Evolutionary conservation across 2,113 vertebrate species (phyloP), one percentile per base, ranked within the genome.

Genomic region (Athene noctua): DNA sequence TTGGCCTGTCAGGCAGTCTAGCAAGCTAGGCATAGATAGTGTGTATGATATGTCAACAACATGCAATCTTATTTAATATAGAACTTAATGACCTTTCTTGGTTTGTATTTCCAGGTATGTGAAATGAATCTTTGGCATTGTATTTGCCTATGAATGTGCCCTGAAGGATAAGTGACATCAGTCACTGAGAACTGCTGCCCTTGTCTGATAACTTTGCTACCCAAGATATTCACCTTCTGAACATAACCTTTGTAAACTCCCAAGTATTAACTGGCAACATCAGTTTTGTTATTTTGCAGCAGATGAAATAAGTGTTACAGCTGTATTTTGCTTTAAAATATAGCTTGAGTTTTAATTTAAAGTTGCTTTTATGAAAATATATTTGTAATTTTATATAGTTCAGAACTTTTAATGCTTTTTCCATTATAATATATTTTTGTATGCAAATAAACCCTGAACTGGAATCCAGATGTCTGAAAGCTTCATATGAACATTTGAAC

Each of bases 341-440:
- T 93, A 98, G 98, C 98, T 97, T 96, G 95, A 97, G 97, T 97
- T 98, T 97, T 99, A 99, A 99, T 99, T 99, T 99, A 98, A 98
- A 98, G 96, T 94, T 96, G 97, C 98, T 98, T 99, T 98, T 98
- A 98, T 98, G 98, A 96, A 98, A 97, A 98, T 97, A 97, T 98
- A 98, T 99, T 98, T 99, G 98, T 98, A 98, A 99, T 99, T 99
- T 98, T 99, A 98, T 98, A 99, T 98, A 98, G 98, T 98, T 98
- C 95, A 97, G 97, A 98, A 98, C 97, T 98, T 88, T 97, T 98
- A 98, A 97, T 97, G 97, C 97, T 97, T 97, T 95, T 97, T 97
- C 97, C 97, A 97, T 97, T 98, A 98, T 98, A 99, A 98, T 99
- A 98, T 99, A 99, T 99, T 99, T 99, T 99, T 99, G 98, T 99